These are phyloP conservation scores for Sparidentex hasta DNA, from an alignment of 2,797 vertebrate species.

Conservation along the genomic window DNA sequence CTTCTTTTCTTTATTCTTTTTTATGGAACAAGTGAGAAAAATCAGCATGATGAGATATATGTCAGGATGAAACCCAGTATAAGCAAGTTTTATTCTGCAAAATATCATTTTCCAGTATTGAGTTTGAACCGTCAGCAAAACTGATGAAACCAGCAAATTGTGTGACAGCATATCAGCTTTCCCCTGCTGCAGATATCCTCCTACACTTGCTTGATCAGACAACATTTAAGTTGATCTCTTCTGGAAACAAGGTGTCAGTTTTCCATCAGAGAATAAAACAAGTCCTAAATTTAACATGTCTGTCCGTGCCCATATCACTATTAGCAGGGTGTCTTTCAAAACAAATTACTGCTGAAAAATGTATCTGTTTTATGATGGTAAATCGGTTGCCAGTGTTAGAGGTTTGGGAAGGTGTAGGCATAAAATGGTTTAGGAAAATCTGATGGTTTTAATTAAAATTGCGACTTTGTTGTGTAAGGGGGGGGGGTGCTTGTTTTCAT, in stretches of 20 bases:
- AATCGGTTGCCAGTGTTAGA: too few species aligned
- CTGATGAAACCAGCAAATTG: neutral
- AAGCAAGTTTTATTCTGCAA: neutral
- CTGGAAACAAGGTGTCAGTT: neutral
- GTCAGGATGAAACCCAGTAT: neutral
- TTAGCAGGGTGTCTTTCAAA: neutral
- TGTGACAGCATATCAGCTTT: neutral
- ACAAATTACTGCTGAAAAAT: neutral
- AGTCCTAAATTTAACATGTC: too few species aligned
- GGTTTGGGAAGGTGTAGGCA: too few species aligned
- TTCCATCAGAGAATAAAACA: too few species aligned
- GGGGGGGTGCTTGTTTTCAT: too few species aligned
- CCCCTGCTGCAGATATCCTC: neutral
- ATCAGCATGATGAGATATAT: neutral
- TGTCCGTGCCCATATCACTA: too few species aligned
- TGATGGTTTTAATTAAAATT: too few species aligned
- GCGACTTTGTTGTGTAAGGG: too few species aligned
- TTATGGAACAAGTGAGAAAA: neutral
- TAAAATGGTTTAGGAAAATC: too few species aligned
- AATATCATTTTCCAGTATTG: neutral
- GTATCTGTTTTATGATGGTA: too few species aligned
- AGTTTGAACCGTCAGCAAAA: neutral
- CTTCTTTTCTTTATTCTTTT: neutral
- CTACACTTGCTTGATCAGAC: neutral
- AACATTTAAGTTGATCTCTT: neutral